Evolutionary conservation across 30 jellyfish, hydroid and myxozoan genomes (phyloP).

Genomic region (Nemopilema nomurai): DNA sequence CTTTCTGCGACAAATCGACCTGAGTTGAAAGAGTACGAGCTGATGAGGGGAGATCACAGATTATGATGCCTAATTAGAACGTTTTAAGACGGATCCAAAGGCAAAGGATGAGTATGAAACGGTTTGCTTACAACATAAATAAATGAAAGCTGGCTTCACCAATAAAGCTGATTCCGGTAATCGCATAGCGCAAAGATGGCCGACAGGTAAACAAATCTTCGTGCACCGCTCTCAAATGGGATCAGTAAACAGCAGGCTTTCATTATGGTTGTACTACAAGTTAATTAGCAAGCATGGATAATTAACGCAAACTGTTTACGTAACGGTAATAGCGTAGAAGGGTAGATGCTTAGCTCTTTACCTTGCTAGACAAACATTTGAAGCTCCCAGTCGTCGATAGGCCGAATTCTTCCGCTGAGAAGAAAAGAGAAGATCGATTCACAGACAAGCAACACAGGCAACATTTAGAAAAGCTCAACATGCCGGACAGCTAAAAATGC

Average conservation of each 20-base stretch:
- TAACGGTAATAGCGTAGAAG: too few species aligned
- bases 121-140: too few species aligned
- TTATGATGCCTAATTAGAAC: neutral
- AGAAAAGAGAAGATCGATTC: neutral
- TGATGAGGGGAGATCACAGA: neutral
- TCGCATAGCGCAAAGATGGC: too few species aligned
- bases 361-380: slow-evolving; percentile 50
- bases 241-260: too few species aligned
- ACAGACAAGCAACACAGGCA: neutral
- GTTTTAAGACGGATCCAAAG: neutral
- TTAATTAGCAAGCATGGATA: too few species aligned
- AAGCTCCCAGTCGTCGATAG: slow-evolving; percentile 50
- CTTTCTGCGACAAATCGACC: slow-evolving; percentile 75
- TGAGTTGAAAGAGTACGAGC: neutral
- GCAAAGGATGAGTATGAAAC: too few species aligned
- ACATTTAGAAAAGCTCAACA: neutral
- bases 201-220: too few species aligned
- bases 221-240: too few species aligned
- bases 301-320: too few species aligned
- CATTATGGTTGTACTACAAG: too few species aligned
- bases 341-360: neutral
- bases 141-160: too few species aligned
- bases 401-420: slow-evolving; percentile 37
- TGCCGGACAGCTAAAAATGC: neutral
- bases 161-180: too few species aligned